These are phyloP conservation scores for Amphimedon queenslandica DNA, from an alignment of 37 sponge, comb jelly and placozoan species.

Conservation along the genomic window DNA sequence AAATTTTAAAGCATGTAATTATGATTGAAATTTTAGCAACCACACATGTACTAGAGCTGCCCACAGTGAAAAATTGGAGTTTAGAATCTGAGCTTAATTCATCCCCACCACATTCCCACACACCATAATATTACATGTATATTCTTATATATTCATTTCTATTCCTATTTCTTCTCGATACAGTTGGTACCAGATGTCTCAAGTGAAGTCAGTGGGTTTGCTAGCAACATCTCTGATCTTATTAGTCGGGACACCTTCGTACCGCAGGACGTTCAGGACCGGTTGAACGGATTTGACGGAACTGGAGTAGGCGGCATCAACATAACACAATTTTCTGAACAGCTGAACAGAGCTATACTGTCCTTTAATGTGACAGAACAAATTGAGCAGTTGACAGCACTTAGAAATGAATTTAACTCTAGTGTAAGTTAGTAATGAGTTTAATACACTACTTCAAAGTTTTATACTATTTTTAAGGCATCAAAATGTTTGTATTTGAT, in stretches of 20 bases:
- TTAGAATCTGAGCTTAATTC: too few species aligned
- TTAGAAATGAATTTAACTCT: neutral
- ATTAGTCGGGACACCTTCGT: neutral
- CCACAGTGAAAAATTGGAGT: too few species aligned
- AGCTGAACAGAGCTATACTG: neutral
- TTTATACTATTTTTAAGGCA: neutral
- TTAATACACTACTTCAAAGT: neutral
- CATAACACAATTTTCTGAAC: neutral
- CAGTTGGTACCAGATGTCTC: neutral
- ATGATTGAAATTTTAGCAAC: too few species aligned
- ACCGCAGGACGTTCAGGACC: neutral
- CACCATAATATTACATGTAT: neutral
- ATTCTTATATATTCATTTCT: neutral
- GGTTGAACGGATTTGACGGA: neutral
- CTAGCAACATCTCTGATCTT: neutral
- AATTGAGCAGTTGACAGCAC: neutral
- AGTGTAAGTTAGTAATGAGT: too few species aligned
- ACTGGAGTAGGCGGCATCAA: slow-evolving; percentile 6
- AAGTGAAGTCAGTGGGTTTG: neutral
- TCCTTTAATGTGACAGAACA: neutral
- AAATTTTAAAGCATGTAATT: too few species aligned
- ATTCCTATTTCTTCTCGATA: neutral
- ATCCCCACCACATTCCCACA: too few species aligned
- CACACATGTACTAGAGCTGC: too few species aligned
- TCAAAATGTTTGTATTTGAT: too few species aligned